A percentile compares a stretch with the other conserved stretches of the same genome.
Conservation (phyloP, 2,888 invertebrate genomes). For the Callosobruchus maculatus region DNA sequence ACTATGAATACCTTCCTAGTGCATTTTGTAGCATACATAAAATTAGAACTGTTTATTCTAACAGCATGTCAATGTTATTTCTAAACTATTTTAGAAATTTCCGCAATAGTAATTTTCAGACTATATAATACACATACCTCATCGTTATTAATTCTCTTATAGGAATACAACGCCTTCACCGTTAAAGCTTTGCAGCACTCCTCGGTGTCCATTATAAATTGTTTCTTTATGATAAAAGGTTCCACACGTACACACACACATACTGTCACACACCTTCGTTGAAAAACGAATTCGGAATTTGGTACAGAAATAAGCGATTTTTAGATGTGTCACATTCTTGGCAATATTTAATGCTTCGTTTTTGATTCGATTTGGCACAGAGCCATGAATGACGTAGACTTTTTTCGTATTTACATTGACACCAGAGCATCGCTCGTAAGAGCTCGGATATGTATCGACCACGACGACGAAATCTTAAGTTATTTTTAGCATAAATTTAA, state of each 20-base stretch:
- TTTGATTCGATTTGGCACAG: conserved; percentile 35
- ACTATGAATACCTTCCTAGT: no score
- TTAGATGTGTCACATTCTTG: conserved; percentile 50
- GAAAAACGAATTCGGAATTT: conserved; percentile 46
- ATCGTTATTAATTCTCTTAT: conserved; percentile 95
- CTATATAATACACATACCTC: conserved; percentile 61
- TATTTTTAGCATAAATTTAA: no score
- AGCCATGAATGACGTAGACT: background rate
- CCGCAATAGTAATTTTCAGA: no score
- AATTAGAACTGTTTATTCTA: no score
- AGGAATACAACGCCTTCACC: conserved; percentile 89
- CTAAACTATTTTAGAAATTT: no score
- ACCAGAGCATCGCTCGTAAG: background rate
- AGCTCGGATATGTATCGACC: no score
- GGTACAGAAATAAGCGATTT: conserved; percentile 42
- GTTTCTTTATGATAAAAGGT: no score
- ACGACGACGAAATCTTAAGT: no score
- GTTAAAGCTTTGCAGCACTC: conserved; percentile 62
- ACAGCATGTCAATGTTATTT: no score
- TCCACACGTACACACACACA: no score
- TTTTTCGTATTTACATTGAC: background rate
- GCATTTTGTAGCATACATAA: no score
- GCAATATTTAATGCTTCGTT: conserved; percentile 36
- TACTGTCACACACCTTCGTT: background rate
- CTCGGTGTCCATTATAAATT: background rate